Percentiles rank a stretch among this genome's conserved stretches.
phyloP scores from a whole-genome alignment of 1,140 invertebrate genomes.

The Sycobia sp. region DNA sequence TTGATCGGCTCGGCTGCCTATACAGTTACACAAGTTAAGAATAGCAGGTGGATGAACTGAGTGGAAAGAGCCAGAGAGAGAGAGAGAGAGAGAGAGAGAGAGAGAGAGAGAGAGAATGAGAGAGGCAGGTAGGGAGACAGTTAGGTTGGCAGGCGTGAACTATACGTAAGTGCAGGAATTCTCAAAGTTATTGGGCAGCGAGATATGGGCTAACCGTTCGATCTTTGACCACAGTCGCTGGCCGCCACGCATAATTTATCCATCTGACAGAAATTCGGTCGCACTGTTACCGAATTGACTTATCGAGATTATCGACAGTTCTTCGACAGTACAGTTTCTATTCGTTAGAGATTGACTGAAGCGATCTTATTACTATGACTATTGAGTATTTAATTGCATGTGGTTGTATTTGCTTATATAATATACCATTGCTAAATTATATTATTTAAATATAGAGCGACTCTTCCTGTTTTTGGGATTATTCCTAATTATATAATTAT shows the following conservation, averaged over 20 bases:
- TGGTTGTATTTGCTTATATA: too few species aligned
- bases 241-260: not conserved
- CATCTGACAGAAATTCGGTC: not conserved
- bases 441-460: not conserved
- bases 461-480: not conserved
- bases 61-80: too few species aligned
- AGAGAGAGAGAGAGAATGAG: not conserved
- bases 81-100: not conserved
- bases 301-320: not conserved
- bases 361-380: not conserved
- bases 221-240: not conserved
- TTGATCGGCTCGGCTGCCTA: not conserved
- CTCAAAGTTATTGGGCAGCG: constrained; percentile 8
- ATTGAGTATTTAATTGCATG: not conserved
- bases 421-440: too few species aligned
- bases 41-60: not conserved
- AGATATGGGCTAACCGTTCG: not conserved
- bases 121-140: not conserved
- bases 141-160: too few species aligned
- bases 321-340: too few species aligned
- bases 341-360: too few species aligned
- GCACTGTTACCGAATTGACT: too few species aligned
- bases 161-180: not conserved
- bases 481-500: not conserved
- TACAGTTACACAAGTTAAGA: not conserved